Base-by-base conservation (phyloP, 2,113 vertebrate genomes). In the Engraulis encrasicolus region DNA sequence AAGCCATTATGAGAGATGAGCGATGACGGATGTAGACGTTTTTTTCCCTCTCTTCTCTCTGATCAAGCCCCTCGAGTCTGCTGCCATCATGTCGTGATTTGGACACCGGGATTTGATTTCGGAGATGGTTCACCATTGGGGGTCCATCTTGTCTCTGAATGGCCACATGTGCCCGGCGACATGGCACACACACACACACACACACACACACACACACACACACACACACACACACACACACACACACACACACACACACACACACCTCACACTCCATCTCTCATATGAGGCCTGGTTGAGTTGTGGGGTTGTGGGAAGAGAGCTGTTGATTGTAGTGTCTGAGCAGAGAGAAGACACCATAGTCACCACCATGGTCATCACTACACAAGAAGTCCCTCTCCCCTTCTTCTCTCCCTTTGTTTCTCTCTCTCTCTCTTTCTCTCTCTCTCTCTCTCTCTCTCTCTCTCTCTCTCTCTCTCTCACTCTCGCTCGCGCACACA, bases 351-450 rank as follows among this genome's bases (percentile, higher is more conserved):
- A 74, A 74, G 66, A 74, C 66, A 36, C 66, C 31, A 74, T 74
- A 74, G 66, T 74, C 66, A 34, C 34, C 66, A 36, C 66, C 31
- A 74, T 74, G 34, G 66, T 74, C 66, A 34, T 74, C 27, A 34
- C 15, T 34, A 1, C 14, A 74, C 27, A 34, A 15, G 66, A 74
- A 34, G 31, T 54, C 40, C 9, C 40, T 74, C 66, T 34, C 37
- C 19, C 20, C 37, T 40, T 48, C 34, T n/a, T 20, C 58, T 17
- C 1, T 77, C 71, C 15, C 74, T 36, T 27, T 4, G 6, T 6
- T 9, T 2, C n/a, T 34, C 5, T 7, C 17, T n/a, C 38, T 3
- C 36, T 20, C 40, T 78, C 19, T 20, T 2, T 23, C 9, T 79
- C 38, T 5, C 15, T 37, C 14, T 78, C 7, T n/a, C 49, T 52